Evolutionary conservation across 2,113 vertebrate species (phyloP).

Genomic region (Arenaria interpres): DNA sequence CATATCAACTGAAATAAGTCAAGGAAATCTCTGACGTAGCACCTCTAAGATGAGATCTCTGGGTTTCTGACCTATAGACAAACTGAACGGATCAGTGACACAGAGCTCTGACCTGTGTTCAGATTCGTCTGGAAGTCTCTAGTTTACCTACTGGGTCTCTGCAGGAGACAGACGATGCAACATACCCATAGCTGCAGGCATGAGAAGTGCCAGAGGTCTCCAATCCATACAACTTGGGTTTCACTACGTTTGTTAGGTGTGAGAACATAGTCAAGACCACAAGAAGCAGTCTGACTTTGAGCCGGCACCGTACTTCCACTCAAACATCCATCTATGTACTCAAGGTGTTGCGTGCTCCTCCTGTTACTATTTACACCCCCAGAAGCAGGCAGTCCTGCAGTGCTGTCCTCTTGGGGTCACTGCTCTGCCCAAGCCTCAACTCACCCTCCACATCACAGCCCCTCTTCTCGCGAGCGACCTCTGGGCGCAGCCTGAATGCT

Average conservation of each 20-base stretch:
- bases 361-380: not conserved
- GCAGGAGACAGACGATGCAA: not conserved
- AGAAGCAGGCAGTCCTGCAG: not conserved
- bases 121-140: not conserved
- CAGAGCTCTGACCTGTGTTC: not conserved
- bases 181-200: not conserved
- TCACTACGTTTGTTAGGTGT: not conserved
- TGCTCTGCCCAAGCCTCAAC: not conserved
- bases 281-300: not conserved
- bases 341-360: not conserved
- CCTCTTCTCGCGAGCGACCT: accelerated
- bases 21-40: not conserved
- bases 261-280: not conserved
- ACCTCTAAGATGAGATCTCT: not conserved
- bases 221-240: not conserved
- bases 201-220: not conserved
- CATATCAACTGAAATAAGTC: not conserved
- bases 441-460: not conserved
- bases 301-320: not conserved
- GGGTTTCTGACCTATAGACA: not conserved
- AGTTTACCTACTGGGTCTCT: not conserved
- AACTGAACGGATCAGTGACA: not conserved
- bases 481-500: not conserved
- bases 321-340: not conserved
- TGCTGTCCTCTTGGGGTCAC: not conserved